Conservation (phyloP, 2,113 vertebrate genomes). For the Elephas maximus region DNA sequence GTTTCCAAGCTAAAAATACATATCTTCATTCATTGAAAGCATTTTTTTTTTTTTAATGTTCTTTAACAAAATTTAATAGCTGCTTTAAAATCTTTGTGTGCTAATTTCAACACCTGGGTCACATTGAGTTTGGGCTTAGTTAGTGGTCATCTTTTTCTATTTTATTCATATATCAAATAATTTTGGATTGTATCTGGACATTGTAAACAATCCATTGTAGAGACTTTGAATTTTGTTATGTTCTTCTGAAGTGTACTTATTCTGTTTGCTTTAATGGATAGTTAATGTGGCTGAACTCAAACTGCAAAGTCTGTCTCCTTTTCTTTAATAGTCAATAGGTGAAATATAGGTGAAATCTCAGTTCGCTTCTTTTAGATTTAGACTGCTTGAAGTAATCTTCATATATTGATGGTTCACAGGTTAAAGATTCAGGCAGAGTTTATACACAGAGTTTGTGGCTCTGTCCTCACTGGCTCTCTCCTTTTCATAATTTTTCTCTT, state of each 20-base stretch:
- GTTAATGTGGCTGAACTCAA: neutral
- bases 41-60: neutral
- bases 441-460: neutral
- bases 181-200: neutral
- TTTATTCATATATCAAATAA: neutral
- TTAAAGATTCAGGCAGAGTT: neutral
- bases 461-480: neutral
- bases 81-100: conserved; percentile 17
- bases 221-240: neutral
- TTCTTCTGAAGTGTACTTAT: neutral
- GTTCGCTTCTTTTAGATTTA: neutral
- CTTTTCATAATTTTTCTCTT: neutral
- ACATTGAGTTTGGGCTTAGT: neutral
- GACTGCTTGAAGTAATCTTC: neutral
- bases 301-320: neutral
- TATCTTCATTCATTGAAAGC: neutral
- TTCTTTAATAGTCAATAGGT: neutral
- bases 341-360: neutral
- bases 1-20: neutral
- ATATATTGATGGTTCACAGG: neutral
- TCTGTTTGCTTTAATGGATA: neutral
- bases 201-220: neutral
- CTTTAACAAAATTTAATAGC: neutral
- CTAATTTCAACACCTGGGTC: neutral
- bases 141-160: neutral